phyloP scores from a whole-genome alignment of 2,113 vertebrate species.

The Clarias macrocephalus region DNA sequence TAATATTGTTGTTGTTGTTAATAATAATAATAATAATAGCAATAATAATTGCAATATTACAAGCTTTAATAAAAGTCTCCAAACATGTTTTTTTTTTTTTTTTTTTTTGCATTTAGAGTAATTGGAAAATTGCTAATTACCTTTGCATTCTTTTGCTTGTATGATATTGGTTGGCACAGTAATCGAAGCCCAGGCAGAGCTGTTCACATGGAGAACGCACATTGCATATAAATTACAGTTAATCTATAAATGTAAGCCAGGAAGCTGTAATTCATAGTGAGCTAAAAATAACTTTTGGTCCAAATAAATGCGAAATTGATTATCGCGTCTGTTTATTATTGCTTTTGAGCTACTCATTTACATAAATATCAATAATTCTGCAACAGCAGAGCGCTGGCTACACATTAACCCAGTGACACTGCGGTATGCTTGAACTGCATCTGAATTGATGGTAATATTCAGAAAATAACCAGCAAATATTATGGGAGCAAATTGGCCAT shows the following conservation, averaged over 20 bases:
- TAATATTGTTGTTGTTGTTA: too few species aligned
- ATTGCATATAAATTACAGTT: neutral
- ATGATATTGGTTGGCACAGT: neutral
- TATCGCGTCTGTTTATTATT: neutral
- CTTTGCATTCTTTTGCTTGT: neutral
- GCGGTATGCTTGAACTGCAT: neutral
- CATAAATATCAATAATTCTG: neutral
- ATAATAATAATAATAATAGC: too few species aligned
- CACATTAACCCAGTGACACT: too few species aligned
- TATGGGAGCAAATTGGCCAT: slow-evolving; percentile 1
- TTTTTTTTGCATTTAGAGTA: neutral
- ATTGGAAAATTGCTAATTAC: neutral
- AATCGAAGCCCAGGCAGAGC: neutral
- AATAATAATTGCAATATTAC: too few species aligned
- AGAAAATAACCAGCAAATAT: slow-evolving; percentile 4
- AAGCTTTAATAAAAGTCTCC: neutral
- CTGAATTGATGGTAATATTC: neutral
- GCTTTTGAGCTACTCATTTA: neutral
- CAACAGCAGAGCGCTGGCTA: neutral
- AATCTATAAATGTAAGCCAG: neutral
- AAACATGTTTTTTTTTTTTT: neutral
- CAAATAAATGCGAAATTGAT: neutral
- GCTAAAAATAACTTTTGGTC: neutral
- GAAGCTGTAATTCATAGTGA: neutral
- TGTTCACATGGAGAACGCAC: neutral